These are phyloP conservation scores for Calcarius lapponicus DNA, from an alignment of 2,797 vertebrate species.

Conservation along the genomic window DNA sequence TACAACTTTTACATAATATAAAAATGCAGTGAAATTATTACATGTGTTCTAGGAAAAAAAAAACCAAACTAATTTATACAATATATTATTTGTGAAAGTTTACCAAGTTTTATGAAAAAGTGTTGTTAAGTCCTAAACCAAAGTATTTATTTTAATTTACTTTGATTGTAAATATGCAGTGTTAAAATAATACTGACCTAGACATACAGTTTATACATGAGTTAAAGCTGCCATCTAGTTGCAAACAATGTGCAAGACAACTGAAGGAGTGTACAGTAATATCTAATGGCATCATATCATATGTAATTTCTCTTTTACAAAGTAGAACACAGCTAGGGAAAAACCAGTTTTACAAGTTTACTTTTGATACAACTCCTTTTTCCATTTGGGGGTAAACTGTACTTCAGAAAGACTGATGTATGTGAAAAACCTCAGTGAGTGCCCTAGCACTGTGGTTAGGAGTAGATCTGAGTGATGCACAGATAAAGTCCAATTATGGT, in stretches of 20 bases:
- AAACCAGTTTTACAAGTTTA: neutral
- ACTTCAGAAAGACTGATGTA: neutral
- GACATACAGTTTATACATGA: neutral
- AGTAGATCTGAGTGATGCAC: neutral
- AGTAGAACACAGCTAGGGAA: neutral
- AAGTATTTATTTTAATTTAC: neutral
- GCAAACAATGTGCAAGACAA: neutral
- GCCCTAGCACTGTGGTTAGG: neutral
- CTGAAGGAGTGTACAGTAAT: neutral
- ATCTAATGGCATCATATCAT: rapidly evolving
- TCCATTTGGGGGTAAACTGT: neutral
- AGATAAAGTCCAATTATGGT: neutral
- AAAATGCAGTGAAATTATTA: neutral
- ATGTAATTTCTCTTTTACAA: neutral
- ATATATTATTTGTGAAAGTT: neutral
- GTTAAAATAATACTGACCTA: neutral
- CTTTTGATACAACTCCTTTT: neutral
- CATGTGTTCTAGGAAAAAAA: neutral
- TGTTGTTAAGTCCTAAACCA: neutral
- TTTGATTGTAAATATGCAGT: neutral
- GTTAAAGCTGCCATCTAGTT: conserved; percentile 49
- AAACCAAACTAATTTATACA: neutral
- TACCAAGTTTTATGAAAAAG: neutral
- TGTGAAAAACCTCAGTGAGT: neutral
- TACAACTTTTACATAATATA: neutral